These are phyloP conservation scores for Umimayanthus chanpuru DNA, from an alignment of 92 coral and sea anemone species.

Conservation along the genomic window DNA sequence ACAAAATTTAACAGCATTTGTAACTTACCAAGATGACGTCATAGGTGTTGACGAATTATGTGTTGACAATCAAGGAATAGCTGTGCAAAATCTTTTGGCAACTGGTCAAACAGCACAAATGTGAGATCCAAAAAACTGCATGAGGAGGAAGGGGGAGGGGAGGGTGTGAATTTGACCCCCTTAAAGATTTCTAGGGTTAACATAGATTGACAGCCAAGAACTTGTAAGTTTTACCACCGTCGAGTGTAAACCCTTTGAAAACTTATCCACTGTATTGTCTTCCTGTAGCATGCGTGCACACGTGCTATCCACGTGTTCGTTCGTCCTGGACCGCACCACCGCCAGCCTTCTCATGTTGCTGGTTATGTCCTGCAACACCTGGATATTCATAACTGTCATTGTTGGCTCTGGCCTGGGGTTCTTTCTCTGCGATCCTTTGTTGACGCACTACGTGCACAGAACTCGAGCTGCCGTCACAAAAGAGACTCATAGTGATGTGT, in stretches of 20 bases:
- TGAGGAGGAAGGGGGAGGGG: no score
- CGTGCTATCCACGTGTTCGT: background rate
- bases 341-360: conserved; percentile 31
- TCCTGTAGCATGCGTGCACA: background rate
- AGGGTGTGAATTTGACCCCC: no score
- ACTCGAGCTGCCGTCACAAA: conserved; percentile 1
- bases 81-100: no score
- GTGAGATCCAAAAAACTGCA: no score
- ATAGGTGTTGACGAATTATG: no score
- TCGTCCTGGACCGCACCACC: conserved; percentile 14
- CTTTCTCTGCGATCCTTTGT: conserved; percentile 30
- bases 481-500: conserved; percentile 5
- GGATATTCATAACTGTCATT: conserved; percentile 19
- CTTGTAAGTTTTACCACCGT: background rate
- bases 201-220: no score
- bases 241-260: background rate
- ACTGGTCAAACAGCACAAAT: no score
- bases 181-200: no score
- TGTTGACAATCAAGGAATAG: no score
- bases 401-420: conserved; percentile 32
- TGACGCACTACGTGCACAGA: conserved; percentile 6
- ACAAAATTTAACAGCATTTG: no score
- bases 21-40: no score
- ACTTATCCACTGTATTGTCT: no score
- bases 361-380: conserved; percentile 36